Base-by-base conservation (phyloP, 2,888 invertebrate species). In the Ectemnius continuus region DNA sequence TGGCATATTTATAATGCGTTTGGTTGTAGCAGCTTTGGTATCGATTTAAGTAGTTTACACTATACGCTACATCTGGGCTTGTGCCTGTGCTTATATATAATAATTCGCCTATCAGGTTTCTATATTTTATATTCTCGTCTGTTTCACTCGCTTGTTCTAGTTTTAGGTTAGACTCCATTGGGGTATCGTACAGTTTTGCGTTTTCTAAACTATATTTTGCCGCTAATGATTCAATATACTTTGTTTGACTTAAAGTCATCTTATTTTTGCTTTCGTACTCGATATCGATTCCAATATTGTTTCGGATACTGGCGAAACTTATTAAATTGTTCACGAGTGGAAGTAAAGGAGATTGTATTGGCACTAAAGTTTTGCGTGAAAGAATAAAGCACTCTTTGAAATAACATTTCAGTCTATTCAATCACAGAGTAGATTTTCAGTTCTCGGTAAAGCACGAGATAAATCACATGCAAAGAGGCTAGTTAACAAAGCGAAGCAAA, bases 31-130 rank as follows among this genome's bases (percentile, higher is more conserved):
- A 57, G 57, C 66, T 75, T 56, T 78, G 80, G 11, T 58, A 78
- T 57, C 75, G 20, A 14, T 71, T 78, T 47, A 78, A 20, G n/a
- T 77, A 80, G 14, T 80, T 75, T 4, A 78, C 71, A 61, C 67
- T 70, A 20, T 57, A 76, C 2, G 20, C 20, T 20, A 20, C 2
- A 2, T 23, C 23, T 23, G 23, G 23, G 0, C 76, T 74, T 1
- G 78, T 74, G 4, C 59, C 59, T 0, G 67, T 56, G 57, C 70
- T 75, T 4, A 75, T 63, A 52, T 80, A 78, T 28, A 76, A 58
- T 14, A 74, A 16, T 23, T 68, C 68, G 11, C 72, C 75, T 2
- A 78, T 76, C n/a, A 80, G 28, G 61, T 78, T 80, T 47, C 47
- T 47, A 4, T 14, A 47, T 47, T 47, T 47, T 11, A 47, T 47